These are phyloP conservation scores for Oedothorax gibbosus DNA, from an alignment of 1,140 invertebrate genomes.

Conservation along the genomic window DNA sequence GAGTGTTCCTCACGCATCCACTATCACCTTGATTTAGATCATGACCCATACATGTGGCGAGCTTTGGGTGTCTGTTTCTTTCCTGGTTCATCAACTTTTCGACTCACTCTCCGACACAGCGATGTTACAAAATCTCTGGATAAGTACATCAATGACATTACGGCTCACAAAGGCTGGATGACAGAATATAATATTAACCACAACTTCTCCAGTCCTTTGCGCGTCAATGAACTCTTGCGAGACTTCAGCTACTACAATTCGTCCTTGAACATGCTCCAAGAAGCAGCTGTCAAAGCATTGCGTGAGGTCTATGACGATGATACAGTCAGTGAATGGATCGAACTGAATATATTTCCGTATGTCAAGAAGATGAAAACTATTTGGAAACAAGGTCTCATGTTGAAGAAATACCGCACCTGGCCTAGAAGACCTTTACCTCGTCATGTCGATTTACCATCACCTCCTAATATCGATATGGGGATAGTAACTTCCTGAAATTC, in stretches of 20 bases:
- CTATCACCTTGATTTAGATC: constrained; percentile 71
- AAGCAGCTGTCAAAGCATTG: constrained; percentile 76
- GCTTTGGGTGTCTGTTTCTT: constrained; percentile 72
- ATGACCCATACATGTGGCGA: constrained; percentile 75
- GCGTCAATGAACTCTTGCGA: constrained; percentile 76
- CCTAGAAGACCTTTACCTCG: constrained; percentile 71
- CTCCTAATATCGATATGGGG: constrained; percentile 37
- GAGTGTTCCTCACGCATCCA: constrained; percentile 69
- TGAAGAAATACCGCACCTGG: constrained; percentile 73
- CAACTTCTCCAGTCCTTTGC: constrained; percentile 79
- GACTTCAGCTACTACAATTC: constrained; percentile 74
- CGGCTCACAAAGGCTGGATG: constrained; percentile 76
- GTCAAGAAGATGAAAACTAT: constrained; percentile 72
- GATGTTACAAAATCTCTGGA: constrained; percentile 69
- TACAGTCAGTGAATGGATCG: constrained; percentile 81
- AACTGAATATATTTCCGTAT: constrained; percentile 74
- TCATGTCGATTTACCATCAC: constrained; percentile 21
- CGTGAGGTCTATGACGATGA: constrained; percentile 78
- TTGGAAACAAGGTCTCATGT: constrained; percentile 69
- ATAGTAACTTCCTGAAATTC: constrained; percentile 50
- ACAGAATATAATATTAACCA: constrained; percentile 83
- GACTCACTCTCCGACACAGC: constrained; percentile 71
- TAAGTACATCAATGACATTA: constrained; percentile 65
- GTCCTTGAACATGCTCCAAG: constrained; percentile 70
- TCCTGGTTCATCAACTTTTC: constrained; percentile 74